Evolutionary conservation across 2,888 invertebrate species (phyloP).

Genomic region (Tetragonula carbonaria): DNA sequence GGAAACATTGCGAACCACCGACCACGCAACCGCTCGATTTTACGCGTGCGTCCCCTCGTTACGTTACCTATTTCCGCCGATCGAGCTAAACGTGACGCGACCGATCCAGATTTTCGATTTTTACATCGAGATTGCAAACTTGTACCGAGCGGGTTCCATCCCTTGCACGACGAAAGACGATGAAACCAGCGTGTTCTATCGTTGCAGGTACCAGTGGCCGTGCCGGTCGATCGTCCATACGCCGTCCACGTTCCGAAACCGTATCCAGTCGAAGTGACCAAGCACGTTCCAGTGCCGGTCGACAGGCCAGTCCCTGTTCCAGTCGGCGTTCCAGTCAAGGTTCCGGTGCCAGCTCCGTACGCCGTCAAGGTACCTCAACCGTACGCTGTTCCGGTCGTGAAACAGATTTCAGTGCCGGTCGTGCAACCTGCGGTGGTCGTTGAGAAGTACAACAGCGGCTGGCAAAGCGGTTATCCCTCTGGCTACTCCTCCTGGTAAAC

Average conservation of each 20-base stretch:
- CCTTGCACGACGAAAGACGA: not conserved
- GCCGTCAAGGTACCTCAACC: constrained; percentile 79
- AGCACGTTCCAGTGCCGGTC: constrained; percentile 78
- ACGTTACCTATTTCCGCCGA: not conserved
- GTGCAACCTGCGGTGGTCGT: constrained; percentile 53
- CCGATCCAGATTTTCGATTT: too few species aligned
- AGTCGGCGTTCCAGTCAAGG: constrained; percentile 78
- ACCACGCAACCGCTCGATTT: not conserved
- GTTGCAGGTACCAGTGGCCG: constrained; percentile 80
- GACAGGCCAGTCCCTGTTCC: constrained; percentile 79
- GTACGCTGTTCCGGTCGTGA: constrained; percentile 80
- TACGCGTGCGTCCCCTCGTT: not conserved
- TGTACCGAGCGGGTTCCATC: not conserved
- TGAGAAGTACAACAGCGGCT: constrained; percentile 48
- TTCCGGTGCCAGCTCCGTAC: constrained; percentile 80
- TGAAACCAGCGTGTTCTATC: not conserved
- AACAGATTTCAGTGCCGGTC: constrained; percentile 77
- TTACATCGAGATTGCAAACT: too few species aligned
- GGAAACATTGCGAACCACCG: not conserved
- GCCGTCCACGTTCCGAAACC: constrained; percentile 82
- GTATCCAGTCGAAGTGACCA: constrained; percentile 82
- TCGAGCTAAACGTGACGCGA: not conserved
- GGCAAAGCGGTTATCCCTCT: constrained; percentile 5
- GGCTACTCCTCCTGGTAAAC: constrained; percentile 62
- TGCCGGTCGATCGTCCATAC: constrained; percentile 81